phyloP scores from a whole-genome alignment of 2,113 vertebrate species.

The Hemiscyllium ocellatum region DNA sequence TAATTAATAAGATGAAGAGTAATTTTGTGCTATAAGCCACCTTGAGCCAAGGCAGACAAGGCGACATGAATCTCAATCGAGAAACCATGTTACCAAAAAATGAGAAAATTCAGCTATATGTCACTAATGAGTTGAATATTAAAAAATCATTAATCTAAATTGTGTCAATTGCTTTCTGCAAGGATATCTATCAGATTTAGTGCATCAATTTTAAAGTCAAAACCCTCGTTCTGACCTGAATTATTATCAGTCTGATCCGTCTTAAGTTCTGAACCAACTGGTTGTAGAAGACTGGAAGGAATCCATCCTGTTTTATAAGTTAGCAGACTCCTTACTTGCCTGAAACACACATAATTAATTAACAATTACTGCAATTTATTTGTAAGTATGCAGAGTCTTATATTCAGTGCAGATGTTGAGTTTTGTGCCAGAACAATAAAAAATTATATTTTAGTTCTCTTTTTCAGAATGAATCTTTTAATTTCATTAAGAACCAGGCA shows the following conservation, averaged over 20 bases:
- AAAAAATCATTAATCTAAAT: neutral
- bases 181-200: neutral
- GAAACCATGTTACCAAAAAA: no score
- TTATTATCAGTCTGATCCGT: constrained; percentile 58
- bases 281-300: constrained; percentile 63
- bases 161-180: neutral
- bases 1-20: no score
- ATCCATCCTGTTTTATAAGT: constrained; percentile 71
- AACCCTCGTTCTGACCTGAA: constrained; percentile 51
- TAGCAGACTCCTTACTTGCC: constrained; percentile 76
- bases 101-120: neutral
- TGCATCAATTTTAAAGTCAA: neutral
- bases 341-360: constrained; percentile 50
- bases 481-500: neutral
- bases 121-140: neutral
- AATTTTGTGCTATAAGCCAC: no score
- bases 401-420: neutral
- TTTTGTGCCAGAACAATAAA: neutral
- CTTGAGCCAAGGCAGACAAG: no score
- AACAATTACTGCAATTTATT: neutral
- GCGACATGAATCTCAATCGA: no score
- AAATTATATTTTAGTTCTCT: neutral
- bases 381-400: neutral
- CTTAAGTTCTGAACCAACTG: constrained; percentile 58
- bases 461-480: neutral